A percentile compares a stretch with the other conserved stretches of the same genome.
These are phyloP conservation scores for Brenthis hecate DNA, from an alignment of 2,888 invertebrate species.

Conservation along the genomic window DNA sequence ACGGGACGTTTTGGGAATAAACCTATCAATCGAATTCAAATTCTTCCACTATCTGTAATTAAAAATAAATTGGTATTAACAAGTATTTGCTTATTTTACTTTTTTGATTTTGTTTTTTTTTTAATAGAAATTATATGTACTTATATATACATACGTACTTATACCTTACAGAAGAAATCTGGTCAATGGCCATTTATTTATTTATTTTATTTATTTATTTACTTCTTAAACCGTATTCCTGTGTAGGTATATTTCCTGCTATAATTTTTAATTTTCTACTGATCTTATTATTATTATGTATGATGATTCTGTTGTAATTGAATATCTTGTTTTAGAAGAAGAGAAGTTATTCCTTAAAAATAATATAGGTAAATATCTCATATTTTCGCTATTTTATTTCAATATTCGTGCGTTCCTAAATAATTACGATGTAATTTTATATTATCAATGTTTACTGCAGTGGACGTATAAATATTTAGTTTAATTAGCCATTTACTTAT, in stretches of 20 bases:
- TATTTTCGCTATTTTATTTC: not conserved
- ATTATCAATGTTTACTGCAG: constrained; percentile 31
- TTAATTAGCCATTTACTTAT: constrained; percentile 71
- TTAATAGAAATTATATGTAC: too few relatives aligned
- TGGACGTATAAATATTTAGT: constrained; percentile 44
- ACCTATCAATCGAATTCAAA: constrained; percentile 20
- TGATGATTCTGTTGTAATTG: too few relatives aligned
- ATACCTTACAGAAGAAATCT: too few relatives aligned
- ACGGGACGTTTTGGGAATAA: constrained; percentile 14
- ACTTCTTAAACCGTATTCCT: too few relatives aligned
- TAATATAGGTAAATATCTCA: not conserved
- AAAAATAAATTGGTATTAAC: not conserved
- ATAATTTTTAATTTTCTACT: too few relatives aligned
- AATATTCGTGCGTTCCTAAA: constrained; percentile 7
- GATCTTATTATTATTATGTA: too few relatives aligned
- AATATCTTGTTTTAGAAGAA: too few relatives aligned
- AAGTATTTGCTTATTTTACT: not conserved
- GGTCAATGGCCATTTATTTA: too few relatives aligned
- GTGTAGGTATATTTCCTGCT: too few relatives aligned
- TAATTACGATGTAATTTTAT: constrained; percentile 18
- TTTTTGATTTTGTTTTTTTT: not conserved
- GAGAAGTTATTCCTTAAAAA: too few relatives aligned
- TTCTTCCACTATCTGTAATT: constrained; percentile 7
- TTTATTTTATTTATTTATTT: too few relatives aligned
- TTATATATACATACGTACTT: too few relatives aligned